phyloP scores from a whole-genome alignment of 2,113 vertebrate species.

The Neolamprologus ventralis region DNA sequence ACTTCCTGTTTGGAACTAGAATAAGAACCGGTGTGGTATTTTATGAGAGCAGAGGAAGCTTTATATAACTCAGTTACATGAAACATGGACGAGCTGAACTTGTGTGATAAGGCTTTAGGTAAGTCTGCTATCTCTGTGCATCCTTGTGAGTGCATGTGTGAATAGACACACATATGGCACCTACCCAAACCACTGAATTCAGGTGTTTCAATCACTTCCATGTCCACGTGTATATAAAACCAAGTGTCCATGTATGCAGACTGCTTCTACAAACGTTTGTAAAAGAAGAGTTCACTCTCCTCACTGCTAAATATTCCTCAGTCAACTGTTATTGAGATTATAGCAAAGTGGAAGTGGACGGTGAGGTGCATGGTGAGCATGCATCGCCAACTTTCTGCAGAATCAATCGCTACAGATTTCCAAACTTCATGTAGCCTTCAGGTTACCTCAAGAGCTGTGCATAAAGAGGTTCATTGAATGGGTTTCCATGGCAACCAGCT shows the following conservation, averaged over 20 bases:
- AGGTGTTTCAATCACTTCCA: background rate
- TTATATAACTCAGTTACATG: background rate
- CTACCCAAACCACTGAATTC: background rate
- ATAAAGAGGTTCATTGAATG: background rate
- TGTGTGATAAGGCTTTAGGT: fast-evolving
- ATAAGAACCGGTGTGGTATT: background rate
- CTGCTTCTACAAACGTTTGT: background rate
- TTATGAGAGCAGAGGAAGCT: background rate
- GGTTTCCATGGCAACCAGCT: background rate
- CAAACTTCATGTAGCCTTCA: background rate
- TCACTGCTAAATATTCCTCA: background rate
- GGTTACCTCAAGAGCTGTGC: background rate
- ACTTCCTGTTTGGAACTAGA: background rate
- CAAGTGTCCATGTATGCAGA: background rate
- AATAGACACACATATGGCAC: background rate
- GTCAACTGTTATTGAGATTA: background rate
- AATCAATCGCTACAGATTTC: background rate
- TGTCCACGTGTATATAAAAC: background rate
- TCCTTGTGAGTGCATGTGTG: background rate
- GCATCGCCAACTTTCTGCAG: background rate
- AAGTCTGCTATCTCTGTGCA: fast-evolving
- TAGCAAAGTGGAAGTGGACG: background rate
- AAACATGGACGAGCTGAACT: fast-evolving
- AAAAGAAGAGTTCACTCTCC: background rate
- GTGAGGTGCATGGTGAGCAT: background rate